Evolutionary conservation across 2,888 invertebrate species (phyloP), one percentile per base, ranked within the genome.

Genomic region (Zootermopsis nevadensis): DNA sequence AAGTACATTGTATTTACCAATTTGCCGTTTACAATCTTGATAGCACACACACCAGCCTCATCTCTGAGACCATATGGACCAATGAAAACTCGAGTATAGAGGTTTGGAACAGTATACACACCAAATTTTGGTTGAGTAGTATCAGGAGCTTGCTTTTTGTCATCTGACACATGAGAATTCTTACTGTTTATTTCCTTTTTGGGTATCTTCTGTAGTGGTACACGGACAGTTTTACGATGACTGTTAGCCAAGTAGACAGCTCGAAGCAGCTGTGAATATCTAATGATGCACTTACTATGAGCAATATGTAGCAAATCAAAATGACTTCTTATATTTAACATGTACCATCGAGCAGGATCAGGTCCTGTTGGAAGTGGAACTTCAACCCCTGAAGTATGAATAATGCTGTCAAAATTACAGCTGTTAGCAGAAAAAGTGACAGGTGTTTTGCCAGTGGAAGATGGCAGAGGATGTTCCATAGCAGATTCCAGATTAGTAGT

Each of bases 271-370:
- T 91, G 89, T 7, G 87, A 91, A 83, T 90, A 91, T 87, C 91
- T 92, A 1, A 93, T 92, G 82, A 91, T 91, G 87, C 91, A 92
- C 0, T 91, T 90, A 86, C 89, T 90, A 72, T 89, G 89, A 83
- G 88, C 89, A 86, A 93, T 91, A 81, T 90, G 89, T 77, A 93
- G 89, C 87, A 91, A 91, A 30, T 87, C 88, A 87, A 93, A 92
- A 87, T 91, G 91, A 83, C 91, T 89, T 88, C 91, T 91, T 67
- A 93, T 85, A 72, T 89, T 91, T 88, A 93, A 90, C 84, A 92
- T 89, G 86, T 92, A 91, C 93, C 93, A 93, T 88, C 90, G 91
- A 42, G 90, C 91, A 27, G 85, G 82, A 35, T 31, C 55, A 15
- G 67, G 33, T 15, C 86, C 83, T 30, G 77, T 66, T 42, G 84